Percentiles rank a stretch among this genome's conserved stretches.
phyloP scores from a whole-genome alignment of 2,797 vertebrate genomes.

The Hyperoplus lanceolatus region DNA sequence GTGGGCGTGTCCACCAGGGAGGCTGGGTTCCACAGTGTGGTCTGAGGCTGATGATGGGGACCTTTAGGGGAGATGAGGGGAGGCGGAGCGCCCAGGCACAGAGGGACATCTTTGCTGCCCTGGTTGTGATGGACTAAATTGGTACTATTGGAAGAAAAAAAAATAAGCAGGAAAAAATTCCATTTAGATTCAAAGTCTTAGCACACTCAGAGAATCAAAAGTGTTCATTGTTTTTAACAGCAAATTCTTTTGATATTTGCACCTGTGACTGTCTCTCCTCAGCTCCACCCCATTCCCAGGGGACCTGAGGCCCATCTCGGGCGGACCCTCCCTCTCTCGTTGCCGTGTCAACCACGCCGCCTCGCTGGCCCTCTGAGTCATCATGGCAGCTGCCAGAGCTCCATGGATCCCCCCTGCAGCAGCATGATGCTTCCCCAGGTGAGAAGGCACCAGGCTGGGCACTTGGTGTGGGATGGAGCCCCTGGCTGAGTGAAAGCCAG shows the following conservation, averaged over 20 bases:
- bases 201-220: neutral
- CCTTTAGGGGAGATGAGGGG: conserved; percentile 88
- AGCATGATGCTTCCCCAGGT: conserved; percentile 83
- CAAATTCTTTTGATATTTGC: conserved; percentile 18
- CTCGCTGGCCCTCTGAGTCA: conserved; percentile 90
- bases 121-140: conserved; percentile 66
- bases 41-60: conserved; percentile 77
- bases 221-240: neutral
- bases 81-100: conserved; percentile 90
- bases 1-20: conserved; percentile 86
- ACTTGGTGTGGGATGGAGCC: conserved; percentile 84
- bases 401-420: conserved; percentile 65
- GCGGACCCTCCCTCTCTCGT: conserved; percentile 88
- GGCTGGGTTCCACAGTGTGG: conserved; percentile 92
- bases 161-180: neutral
- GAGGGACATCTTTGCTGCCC: conserved; percentile 72
- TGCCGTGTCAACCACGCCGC: conserved; percentile 91
- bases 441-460: conserved; percentile 88
- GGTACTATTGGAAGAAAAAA: conserved; percentile 62
- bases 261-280: conserved; percentile 89
- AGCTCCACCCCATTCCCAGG: conserved; percentile 84
- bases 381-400: conserved; percentile 84
- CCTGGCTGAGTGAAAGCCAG: conserved; percentile 74
- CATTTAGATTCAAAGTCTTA: neutral
- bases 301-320: conserved; percentile 88